Evolutionary conservation across 2,888 invertebrate genomes (phyloP).

Genomic region (Cabera pusaria): DNA sequence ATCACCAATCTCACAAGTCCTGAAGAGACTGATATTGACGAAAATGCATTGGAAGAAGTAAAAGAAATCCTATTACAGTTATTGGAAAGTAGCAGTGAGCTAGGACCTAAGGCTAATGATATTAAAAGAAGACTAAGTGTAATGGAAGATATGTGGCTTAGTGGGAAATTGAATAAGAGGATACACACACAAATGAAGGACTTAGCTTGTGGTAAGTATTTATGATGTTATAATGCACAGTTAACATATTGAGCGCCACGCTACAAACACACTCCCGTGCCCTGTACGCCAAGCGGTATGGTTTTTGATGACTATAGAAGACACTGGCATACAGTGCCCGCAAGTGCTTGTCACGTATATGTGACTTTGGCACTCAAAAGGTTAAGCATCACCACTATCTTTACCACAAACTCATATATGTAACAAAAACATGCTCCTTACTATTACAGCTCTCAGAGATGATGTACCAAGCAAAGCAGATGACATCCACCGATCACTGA

Average conservation of each 20-base stretch:
- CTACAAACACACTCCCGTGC: no score
- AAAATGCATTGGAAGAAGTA: conserved; percentile 56
- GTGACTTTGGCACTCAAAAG: no score
- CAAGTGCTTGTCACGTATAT: no score
- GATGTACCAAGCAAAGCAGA: conserved; percentile 77
- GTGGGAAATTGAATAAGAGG: conserved; percentile 75
- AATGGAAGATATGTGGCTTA: conserved; percentile 84
- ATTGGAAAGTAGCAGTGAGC: conserved; percentile 60
- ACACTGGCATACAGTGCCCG: no score
- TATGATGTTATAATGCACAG: no score
- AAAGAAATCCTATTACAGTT: conserved; percentile 55
- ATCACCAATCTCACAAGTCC: conserved; percentile 13
- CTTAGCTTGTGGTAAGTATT: conserved; percentile 77
- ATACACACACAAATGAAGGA: conserved; percentile 76
- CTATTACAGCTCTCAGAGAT: conserved; percentile 75
- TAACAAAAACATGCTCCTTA: no score
- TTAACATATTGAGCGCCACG: no score
- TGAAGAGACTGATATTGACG: conserved; percentile 38
- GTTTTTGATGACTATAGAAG: no score
- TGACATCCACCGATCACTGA: conserved; percentile 81
- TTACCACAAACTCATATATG: background rate
- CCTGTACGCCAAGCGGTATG: no score
- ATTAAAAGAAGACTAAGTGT: conserved; percentile 77
- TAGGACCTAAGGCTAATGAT: conserved; percentile 73
- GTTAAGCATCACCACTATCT: no score